phyloP scores from a whole-genome alignment of 1,140 invertebrate genomes.

The Papilio machaon region DNA sequence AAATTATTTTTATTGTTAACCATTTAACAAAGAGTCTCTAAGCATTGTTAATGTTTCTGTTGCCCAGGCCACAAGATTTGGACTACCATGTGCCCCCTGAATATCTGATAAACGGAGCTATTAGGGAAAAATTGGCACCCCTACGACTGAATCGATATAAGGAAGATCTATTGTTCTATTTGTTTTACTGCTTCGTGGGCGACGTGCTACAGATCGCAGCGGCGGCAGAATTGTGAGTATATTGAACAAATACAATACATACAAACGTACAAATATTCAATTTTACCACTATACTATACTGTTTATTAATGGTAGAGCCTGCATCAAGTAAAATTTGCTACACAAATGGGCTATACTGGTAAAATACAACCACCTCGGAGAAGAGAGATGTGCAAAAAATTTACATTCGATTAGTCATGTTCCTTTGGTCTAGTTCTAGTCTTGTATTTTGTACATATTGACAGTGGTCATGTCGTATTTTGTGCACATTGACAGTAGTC shows the following conservation, averaged over 20 bases:
- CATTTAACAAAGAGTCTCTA: not conserved
- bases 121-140: conserved; percentile 96
- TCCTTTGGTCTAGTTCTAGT: too few species aligned
- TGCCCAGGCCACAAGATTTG: conserved; percentile 95
- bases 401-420: too few species aligned
- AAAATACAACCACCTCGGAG: too few species aligned
- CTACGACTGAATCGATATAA: conserved; percentile 98
- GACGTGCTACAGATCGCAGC: conserved; percentile 98
- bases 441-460: too few species aligned
- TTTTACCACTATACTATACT: too few species aligned
- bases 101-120: conserved; percentile 97
- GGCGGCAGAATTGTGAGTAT: conserved; percentile 96
- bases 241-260: not conserved
- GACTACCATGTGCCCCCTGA: conserved; percentile 99
- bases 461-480: too few species aligned
- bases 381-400: too few species aligned
- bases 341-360: too few species aligned
- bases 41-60: conserved; percentile 23
- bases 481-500: not conserved
- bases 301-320: too few species aligned
- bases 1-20: not conserved
- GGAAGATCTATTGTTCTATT: conserved; percentile 99
- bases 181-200: conserved; percentile 99
- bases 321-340: too few species aligned
- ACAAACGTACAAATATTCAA: not conserved